These are phyloP conservation scores for Pachypeltis micranthus DNA, from an alignment of 1,140 invertebrate species.

Conservation along the genomic window DNA sequence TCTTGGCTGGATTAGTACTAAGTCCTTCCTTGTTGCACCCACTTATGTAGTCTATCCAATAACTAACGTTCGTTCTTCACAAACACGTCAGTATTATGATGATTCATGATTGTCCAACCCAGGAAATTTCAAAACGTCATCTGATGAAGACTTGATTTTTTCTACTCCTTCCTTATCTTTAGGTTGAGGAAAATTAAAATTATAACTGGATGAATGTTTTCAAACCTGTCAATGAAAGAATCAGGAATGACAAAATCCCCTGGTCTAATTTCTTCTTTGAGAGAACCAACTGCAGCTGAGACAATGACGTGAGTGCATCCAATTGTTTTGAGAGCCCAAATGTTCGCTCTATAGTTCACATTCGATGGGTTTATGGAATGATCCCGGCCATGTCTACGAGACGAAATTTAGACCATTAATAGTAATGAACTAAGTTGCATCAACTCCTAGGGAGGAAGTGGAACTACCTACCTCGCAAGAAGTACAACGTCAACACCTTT, in stretches of 20 bases:
- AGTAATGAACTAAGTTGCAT: too few species aligned
- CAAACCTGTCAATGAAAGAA: conserved; percentile 90
- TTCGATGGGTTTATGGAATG: conserved; percentile 69
- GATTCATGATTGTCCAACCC: too few species aligned
- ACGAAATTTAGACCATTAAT: too few species aligned
- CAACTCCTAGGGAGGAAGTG: too few species aligned
- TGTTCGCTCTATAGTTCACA: conserved; percentile 93
- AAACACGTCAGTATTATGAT: too few species aligned
- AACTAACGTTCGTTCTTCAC: too few species aligned
- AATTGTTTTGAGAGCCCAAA: conserved; percentile 77
- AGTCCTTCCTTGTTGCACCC: too few species aligned
- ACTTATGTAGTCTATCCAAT: too few species aligned
- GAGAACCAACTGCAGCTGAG: conserved; percentile 83
- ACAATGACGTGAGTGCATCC: conserved; percentile 89
- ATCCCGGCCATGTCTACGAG: conserved; percentile 66
- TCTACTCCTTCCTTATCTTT: too few species aligned
- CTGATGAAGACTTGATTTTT: too few species aligned
- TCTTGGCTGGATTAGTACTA: too few species aligned
- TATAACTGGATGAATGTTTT: background rate
- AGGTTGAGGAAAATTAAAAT: background rate
- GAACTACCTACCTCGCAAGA: conserved; percentile 58
- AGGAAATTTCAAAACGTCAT: too few species aligned
- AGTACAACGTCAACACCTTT: conserved; percentile 65
- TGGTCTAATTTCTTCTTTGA: conserved; percentile 73
- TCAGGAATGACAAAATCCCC: conserved; percentile 85